These are phyloP conservation scores for Phymorhynchus buccinoides DNA, from an alignment of 1,140 invertebrate genomes.

Conservation along the genomic window DNA sequence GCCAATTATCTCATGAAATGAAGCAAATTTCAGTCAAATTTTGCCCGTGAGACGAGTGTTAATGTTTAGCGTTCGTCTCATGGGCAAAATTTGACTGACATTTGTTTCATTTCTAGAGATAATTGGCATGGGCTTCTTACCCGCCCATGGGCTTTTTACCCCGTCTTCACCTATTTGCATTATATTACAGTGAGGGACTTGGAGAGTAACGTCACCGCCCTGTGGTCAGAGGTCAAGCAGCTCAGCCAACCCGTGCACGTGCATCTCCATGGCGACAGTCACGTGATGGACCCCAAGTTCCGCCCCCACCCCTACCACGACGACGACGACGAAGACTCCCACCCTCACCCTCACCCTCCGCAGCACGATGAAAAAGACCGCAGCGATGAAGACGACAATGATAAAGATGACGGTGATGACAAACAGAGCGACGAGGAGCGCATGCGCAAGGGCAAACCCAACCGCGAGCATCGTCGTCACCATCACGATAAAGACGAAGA, in stretches of 20 bases:
- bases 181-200: constrained; percentile 18
- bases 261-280: constrained; percentile 38
- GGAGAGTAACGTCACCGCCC: constrained; percentile 18
- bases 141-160: too few relatives aligned
- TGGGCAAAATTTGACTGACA: too few relatives aligned
- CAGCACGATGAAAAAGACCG: not conserved
- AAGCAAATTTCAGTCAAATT: too few relatives aligned
- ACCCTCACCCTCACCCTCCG: not conserved
- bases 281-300: not conserved
- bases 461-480: constrained; percentile 6
- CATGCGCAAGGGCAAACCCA: not conserved
- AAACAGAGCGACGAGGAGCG: not conserved
- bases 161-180: too few relatives aligned
- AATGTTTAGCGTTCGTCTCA: too few relatives aligned
- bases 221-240: constrained; percentile 30
- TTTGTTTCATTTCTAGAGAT: too few relatives aligned
- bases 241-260: constrained; percentile 32
- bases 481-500: not conserved
- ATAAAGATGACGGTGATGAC: not conserved
- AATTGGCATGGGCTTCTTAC: too few relatives aligned
- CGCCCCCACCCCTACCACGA: not conserved
- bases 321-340: not conserved
- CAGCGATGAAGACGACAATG: not conserved
- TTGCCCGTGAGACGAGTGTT: too few relatives aligned
- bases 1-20: too few relatives aligned